Conservation (phyloP, 2,888 invertebrate species). For the Mimachlamys varia region DNA sequence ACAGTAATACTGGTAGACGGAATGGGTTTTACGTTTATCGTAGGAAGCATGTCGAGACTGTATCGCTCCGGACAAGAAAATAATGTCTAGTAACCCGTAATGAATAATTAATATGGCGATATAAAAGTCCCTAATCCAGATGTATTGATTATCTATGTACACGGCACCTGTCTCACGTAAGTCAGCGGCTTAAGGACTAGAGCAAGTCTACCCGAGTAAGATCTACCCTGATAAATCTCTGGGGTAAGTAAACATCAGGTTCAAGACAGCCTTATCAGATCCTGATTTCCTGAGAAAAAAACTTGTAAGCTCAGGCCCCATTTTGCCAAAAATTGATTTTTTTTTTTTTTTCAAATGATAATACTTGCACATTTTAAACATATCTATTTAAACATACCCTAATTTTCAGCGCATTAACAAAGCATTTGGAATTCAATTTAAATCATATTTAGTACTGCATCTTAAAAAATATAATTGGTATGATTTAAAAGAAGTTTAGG, state of each 20-base stretch:
- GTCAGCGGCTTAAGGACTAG: not conserved
- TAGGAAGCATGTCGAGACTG: not conserved
- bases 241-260: not conserved
- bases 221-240: not conserved
- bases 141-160: not conserved
- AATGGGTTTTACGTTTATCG: too few species aligned
- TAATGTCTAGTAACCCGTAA: not conserved
- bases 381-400: too few species aligned
- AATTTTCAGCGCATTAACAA: too few species aligned
- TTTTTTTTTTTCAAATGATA: too few species aligned
- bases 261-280: not conserved
- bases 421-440: too few species aligned
- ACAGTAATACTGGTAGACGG: not conserved
- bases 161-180: not conserved
- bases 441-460: too few species aligned
- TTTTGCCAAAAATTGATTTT: not conserved
- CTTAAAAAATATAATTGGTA: too few species aligned
- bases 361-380: too few species aligned
- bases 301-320: not conserved
- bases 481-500: too few species aligned
- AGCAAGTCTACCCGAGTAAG: not conserved
- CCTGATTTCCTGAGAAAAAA: not conserved
- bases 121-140: constrained; percentile 11
- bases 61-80: not conserved
- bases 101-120: constrained; percentile 7